Base-by-base conservation (phyloP, 2,888 invertebrate species). In the Heliothis peltigera region DNA sequence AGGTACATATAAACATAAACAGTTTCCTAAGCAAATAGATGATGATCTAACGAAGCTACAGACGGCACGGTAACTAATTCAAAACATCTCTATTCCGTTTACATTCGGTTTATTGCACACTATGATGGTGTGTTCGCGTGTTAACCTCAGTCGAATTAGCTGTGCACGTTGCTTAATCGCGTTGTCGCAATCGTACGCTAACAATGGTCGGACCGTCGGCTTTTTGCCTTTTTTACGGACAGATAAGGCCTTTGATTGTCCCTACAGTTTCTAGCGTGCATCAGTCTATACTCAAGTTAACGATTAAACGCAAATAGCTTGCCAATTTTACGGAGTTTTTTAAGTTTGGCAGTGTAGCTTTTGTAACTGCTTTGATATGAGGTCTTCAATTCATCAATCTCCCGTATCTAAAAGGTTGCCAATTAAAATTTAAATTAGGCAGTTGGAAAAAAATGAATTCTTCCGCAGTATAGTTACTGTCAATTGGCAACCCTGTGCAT, bases 81-180 rank as follows among this genome's bases (percentile, higher is more conserved):
- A 70, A 80, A 83, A 89, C 83, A 81, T 86, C 86, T 89, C 84
- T 83, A 87, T 87, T 79, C 76, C 77, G 70, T 82, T 83, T 81
- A 71, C 82, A 82, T 84, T 84, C 79, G 75, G 71, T 84, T 85
- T 85, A 58, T 83, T 84, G 74, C 79, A 73, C 66, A 69, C 70
- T 67, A 81, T 91, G 91, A 91, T 91, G 89, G 88, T 84, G 81
- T 77, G 82, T 84, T 91, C 87, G 91, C 92, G 91, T 91, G 92
- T 85, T 81, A 74, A 79, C 79, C 81, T 78, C 82, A 77, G 83
- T 86, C 86, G 85, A 91, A 92, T 91, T 91, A 91, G 91, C 89
- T 75, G 83, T 73, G 86, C 86, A 81, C 83, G 84, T 83, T 83
- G 79, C 77, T 82, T 88, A 91, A 91, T 91, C 91, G 85, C 81